Evolutionary conservation across 2,888 invertebrate species (phyloP).

Genomic region (Molanna angustata): DNA sequence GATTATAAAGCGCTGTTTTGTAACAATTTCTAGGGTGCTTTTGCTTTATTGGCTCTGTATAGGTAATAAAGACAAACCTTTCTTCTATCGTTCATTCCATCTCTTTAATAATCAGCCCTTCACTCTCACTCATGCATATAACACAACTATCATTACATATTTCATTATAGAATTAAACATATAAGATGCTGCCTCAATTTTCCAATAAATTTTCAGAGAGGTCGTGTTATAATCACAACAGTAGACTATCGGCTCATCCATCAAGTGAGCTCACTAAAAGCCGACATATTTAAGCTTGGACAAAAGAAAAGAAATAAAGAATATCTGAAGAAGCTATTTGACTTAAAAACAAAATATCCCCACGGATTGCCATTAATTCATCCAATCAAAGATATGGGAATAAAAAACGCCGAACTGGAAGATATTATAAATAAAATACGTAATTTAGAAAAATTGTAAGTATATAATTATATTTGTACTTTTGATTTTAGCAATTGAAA

Average conservation of each 20-base stretch:
- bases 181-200: too few relatives aligned
- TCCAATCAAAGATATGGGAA: conserved; percentile 95
- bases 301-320: conserved; percentile 79
- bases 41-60: too few relatives aligned
- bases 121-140: too few relatives aligned
- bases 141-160: too few relatives aligned
- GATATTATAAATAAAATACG: conserved; percentile 79
- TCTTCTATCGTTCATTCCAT: too few relatives aligned
- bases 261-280: conserved; percentile 82
- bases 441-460: conserved; percentile 70
- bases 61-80: too few relatives aligned
- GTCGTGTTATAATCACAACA: conserved; percentile 86
- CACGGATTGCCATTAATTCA: conserved; percentile 86
- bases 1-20: too few relatives aligned
- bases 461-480: conserved; percentile 8
- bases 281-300: conserved; percentile 75
- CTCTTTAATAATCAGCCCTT: too few relatives aligned
- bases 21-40: too few relatives aligned
- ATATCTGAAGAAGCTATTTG: conserved; percentile 79
- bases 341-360: conserved; percentile 86
- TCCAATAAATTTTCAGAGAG: conserved; percentile 61
- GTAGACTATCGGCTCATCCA: conserved; percentile 78
- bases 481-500: too few relatives aligned
- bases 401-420: conserved; percentile 76
- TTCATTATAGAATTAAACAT: too few relatives aligned